These are phyloP conservation scores for Alfaro cultratus DNA, from an alignment of 2,797 vertebrate species.

Conservation along the genomic window DNA sequence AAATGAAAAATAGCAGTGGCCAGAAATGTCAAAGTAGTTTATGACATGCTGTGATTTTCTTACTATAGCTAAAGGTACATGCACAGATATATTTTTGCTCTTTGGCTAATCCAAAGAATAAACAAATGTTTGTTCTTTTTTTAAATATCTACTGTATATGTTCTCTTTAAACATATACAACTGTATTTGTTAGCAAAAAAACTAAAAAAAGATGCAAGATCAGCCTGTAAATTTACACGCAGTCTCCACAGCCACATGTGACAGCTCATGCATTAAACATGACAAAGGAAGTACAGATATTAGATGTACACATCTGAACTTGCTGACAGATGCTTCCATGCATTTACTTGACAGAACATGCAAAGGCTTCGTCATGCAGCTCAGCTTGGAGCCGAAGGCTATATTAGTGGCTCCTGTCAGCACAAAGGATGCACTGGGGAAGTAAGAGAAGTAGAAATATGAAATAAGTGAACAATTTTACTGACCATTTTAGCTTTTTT, in stretches of 20 bases:
- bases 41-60: not conserved
- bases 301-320: conserved; percentile 25
- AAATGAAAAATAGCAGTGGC: not conserved
- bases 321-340: conserved; percentile 52
- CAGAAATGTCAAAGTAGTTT: not conserved
- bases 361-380: conserved; percentile 63
- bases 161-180: not conserved
- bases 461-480: conserved; percentile 12
- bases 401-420: conserved; percentile 32
- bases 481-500: not conserved
- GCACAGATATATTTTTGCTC: not conserved
- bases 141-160: no score
- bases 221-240: conserved; percentile 17
- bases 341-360: conserved; percentile 53
- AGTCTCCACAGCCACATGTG: conserved; percentile 7
- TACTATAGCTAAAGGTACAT: not conserved
- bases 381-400: conserved; percentile 24
- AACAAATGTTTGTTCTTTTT: not conserved
- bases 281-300: conserved; percentile 23
- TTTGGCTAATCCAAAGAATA: not conserved
- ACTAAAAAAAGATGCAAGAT: not conserved
- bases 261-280: conserved; percentile 33
- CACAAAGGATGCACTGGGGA: conserved; percentile 23
- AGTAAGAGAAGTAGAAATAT: not conserved
- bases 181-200: conserved; percentile 11